Conservation (phyloP, 2,113 vertebrate genomes). For the Clarias magur region DNA sequence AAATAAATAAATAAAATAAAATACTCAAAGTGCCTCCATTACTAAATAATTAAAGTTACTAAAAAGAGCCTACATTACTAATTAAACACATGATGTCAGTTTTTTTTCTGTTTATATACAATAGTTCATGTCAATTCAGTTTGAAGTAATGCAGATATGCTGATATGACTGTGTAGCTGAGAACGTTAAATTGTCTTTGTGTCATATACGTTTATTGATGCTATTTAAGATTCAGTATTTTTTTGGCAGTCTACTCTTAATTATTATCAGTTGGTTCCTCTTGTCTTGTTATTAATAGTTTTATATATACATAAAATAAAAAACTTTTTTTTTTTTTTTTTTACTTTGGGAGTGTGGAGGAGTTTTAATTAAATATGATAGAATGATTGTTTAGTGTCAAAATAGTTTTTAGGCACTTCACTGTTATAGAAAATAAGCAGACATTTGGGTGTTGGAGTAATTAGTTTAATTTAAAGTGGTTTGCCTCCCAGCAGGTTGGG, state of each 20-base stretch:
- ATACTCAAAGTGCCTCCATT: no score
- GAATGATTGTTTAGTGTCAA: constrained; percentile 29
- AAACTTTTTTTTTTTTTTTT: background rate
- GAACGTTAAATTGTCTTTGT: background rate
- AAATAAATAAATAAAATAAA: no score
- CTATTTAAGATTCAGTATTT: background rate
- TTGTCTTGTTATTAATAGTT: constrained; percentile 10
- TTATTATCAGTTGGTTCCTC: background rate
- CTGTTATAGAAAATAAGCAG: constrained; percentile 41
- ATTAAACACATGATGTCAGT: no score
- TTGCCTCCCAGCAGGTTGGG: constrained; percentile 71
- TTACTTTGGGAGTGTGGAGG: constrained; percentile 30
- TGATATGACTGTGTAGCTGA: background rate
- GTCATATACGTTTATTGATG: no score
- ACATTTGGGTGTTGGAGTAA: constrained; percentile 63
- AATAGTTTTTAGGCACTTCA: constrained; percentile 39
- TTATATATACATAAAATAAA: background rate
- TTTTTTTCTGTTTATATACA: background rate
- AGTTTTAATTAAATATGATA: constrained; percentile 39
- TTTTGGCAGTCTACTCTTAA: background rate
- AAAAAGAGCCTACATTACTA: no score
- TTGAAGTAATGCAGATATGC: background rate
- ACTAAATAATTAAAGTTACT: no score
- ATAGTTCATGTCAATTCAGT: background rate
- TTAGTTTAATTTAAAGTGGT: constrained; percentile 72